Base-by-base conservation (phyloP, 2,113 vertebrate genomes). In the Eurystomus gularis region DNA sequence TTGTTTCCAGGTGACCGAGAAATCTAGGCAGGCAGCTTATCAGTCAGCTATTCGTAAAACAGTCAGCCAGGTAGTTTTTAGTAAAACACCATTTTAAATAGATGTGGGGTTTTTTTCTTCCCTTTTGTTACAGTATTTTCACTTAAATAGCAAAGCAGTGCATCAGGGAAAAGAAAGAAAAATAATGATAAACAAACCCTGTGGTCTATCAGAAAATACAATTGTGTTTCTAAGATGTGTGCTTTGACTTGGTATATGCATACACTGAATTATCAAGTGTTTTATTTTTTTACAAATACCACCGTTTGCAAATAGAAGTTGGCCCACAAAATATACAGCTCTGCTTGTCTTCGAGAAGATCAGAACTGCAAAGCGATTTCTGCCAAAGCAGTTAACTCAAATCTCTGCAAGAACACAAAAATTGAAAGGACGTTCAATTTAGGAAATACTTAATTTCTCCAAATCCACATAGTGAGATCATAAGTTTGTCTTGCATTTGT, bases 1-100 rank as follows among this genome's bases (percentile, higher is more conserved):
- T 94, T 92, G 88, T 96, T 95, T 97, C 90, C 83, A 94, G 88
- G 94, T 96, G 92, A 94, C 86, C 6, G 7, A 69, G 73, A 84
- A 89, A 79, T 55, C 31, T 65, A n/a, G 52, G 17, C 86, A 87
- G 73, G 78, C 72, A 72, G 72, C 35, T 90, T 91, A 40, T 83
- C 76, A 78, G 46, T 51, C 68, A 89, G 76, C 20, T 75, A 86
- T 81, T 48, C 6, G 7, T 39, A 39, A 49, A 75, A 75, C 7
- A 58, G 9, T 20, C 77, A 76, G 66, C 3, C 46, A 55, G 61
- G 6, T n/a, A 26, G 14, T 44, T 84, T 90, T 79, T 49, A 85
- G n/a, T 68, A 52, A 55, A 84, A 26, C 21, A 77, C 24, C 8
- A 17, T 69, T 92, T 95, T 65, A 68, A 82, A 75, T 57, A 71